These are phyloP conservation scores for Cosmopolites sordidus DNA, from an alignment of 2,888 invertebrate genomes.

Conservation along the genomic window DNA sequence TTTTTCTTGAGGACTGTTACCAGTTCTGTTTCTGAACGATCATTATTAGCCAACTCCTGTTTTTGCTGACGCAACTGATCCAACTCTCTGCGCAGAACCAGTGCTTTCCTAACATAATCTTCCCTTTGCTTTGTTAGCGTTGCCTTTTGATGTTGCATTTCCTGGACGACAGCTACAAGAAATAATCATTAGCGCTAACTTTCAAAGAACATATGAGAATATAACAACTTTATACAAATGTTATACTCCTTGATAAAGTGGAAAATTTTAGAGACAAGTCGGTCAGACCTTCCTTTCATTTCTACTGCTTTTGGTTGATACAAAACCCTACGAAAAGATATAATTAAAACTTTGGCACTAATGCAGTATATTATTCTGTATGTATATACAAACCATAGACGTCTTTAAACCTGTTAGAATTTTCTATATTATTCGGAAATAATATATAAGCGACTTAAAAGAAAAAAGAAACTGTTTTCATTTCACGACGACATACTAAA, in stretches of 20 bases:
- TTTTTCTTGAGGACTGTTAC: constrained; percentile 78
- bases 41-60: constrained; percentile 67
- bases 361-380: neutral
- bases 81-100: constrained; percentile 70
- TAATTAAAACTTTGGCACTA: constrained; percentile 24
- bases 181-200: constrained; percentile 14
- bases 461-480: too few relatives aligned
- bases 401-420: too few relatives aligned
- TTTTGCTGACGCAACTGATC: constrained; percentile 75
- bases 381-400: constrained; percentile 18
- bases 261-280: constrained; percentile 22
- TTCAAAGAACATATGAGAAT: constrained; percentile 8
- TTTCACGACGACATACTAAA: too few relatives aligned
- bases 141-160: constrained; percentile 77
- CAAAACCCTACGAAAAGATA: constrained; percentile 29
- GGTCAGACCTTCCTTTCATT: constrained; percentile 20
- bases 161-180: constrained; percentile 68
- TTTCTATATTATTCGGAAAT: too few relatives aligned
- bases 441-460: too few relatives aligned
- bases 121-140: constrained; percentile 75
- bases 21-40: constrained; percentile 63
- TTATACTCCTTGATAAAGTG: constrained; percentile 23
- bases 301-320: constrained; percentile 21
- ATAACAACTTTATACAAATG: constrained; percentile 22
- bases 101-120: constrained; percentile 73